These are phyloP conservation scores for Quadroppia sp. DNA, from an alignment of 2,888 invertebrate genomes.

Conservation along the genomic window DNA sequence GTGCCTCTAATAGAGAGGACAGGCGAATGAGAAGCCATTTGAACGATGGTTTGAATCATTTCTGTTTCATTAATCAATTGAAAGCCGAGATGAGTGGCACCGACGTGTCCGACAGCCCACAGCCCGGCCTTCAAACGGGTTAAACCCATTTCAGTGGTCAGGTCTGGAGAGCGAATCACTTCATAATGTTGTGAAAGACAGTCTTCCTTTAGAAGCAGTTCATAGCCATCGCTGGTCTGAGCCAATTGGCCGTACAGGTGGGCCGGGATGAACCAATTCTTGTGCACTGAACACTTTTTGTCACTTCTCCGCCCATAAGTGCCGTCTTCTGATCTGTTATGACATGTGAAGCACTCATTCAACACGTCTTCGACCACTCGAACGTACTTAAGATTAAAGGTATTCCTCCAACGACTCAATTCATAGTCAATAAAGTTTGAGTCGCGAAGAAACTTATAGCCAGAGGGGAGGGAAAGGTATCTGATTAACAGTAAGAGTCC, in stretches of 20 bases:
- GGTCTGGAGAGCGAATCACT: slow-evolving; percentile 41
- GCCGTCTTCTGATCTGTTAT: slow-evolving; percentile 73
- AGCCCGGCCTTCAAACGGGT: slow-evolving; percentile 77
- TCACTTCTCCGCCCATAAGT: slow-evolving; percentile 66
- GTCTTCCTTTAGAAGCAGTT: slow-evolving; percentile 52
- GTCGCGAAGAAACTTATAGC: slow-evolving; percentile 63
- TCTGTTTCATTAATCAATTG: slow-evolving; percentile 64
- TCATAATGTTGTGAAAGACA: slow-evolving; percentile 42
- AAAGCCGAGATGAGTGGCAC: slow-evolving; percentile 69
- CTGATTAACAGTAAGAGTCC: slow-evolving; percentile 71
- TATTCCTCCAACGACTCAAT: slow-evolving; percentile 68
- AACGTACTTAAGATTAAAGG: slow-evolving; percentile 64
- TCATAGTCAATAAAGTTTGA: slow-evolving; percentile 66
- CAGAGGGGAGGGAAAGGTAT: slow-evolving; percentile 68
- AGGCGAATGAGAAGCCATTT: slow-evolving; percentile 71
- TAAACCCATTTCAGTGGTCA: slow-evolving; percentile 51
- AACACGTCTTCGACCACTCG: slow-evolving; percentile 81
- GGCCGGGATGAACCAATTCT: slow-evolving; percentile 60
- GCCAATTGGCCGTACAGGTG: slow-evolving; percentile 81
- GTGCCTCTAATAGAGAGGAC: slow-evolving; percentile 82
- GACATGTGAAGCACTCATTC: slow-evolving; percentile 78
- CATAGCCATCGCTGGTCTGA: slow-evolving; percentile 61
- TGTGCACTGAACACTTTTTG: slow-evolving; percentile 50
- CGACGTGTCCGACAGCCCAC: slow-evolving; percentile 81
- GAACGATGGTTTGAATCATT: slow-evolving; percentile 58